Evolutionary conservation across 2,888 invertebrate genomes (phyloP).

Genomic region (Eurytoma californica): DNA sequence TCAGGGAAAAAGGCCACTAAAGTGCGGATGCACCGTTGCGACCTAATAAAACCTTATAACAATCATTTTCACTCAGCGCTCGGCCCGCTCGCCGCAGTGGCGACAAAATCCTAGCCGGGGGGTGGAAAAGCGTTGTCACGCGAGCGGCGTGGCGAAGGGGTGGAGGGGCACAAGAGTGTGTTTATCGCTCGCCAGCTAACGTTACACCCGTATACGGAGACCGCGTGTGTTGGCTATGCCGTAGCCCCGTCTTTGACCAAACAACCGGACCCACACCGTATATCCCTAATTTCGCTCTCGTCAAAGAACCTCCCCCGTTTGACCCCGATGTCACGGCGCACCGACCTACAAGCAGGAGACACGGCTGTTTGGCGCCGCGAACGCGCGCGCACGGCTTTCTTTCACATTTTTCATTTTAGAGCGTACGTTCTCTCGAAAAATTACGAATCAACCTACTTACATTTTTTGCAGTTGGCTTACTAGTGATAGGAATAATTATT

Average conservation of each 20-base stretch:
- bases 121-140: constrained; percentile 61
- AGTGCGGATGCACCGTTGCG: constrained; percentile 6
- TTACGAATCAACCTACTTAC: no score
- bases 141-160: constrained; percentile 38
- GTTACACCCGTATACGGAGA: constrained; percentile 64
- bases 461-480: constrained; percentile 27
- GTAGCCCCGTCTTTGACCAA: constrained; percentile 65
- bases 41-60: constrained; percentile 61
- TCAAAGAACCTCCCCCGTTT: constrained; percentile 46
- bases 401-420: background rate
- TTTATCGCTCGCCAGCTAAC: constrained; percentile 63
- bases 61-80: constrained; percentile 61
- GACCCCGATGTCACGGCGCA: background rate
- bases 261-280: constrained; percentile 46
- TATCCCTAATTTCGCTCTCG: constrained; percentile 55
- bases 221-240: constrained; percentile 63
- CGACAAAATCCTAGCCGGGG: constrained; percentile 59
- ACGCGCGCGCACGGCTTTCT: background rate
- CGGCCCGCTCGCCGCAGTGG: constrained; percentile 32
- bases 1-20: background rate
- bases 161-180: constrained; percentile 55
- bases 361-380: no score
- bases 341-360: background rate
- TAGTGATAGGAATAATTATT: no score
- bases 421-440: no score